A percentile compares a stretch with the other conserved stretches of the same genome.
These are phyloP conservation scores for Poeciliopsis gracilis DNA, from an alignment of 2,797 vertebrate species.

Conservation along the genomic window DNA sequence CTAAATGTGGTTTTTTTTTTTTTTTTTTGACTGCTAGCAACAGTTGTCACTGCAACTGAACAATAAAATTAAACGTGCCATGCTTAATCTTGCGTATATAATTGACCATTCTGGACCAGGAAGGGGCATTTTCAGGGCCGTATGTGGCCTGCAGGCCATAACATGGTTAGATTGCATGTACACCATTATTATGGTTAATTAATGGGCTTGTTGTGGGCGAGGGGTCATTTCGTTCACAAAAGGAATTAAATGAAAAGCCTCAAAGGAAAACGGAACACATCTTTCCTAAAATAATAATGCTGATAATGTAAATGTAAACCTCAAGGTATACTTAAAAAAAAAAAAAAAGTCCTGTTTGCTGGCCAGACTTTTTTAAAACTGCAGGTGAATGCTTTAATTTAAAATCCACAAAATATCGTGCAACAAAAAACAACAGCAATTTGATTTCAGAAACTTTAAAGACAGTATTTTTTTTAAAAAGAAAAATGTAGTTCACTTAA, in stretches of 20 bases:
- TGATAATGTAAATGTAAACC: constrained; percentile 20
- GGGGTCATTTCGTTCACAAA: background rate
- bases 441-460: background rate
- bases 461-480: background rate
- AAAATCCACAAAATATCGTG: background rate
- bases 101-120: background rate
- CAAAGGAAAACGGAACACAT: constrained; percentile 15
- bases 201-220: background rate
- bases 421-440: background rate
- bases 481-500: background rate
- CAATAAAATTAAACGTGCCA: background rate
- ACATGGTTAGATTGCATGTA: background rate
- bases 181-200: background rate
- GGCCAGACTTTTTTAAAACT: background rate
- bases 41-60: background rate
- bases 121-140: background rate
- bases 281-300: background rate
- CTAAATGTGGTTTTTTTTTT: background rate
- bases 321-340: constrained; percentile 11
- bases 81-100: background rate
- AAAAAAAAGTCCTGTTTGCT: background rate
- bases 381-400: background rate
- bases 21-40: background rate
- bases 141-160: background rate
- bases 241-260: constrained; percentile 35